Conservation (phyloP, 2,797 vertebrate species). For the Arrhamphus sclerolepis region DNA sequence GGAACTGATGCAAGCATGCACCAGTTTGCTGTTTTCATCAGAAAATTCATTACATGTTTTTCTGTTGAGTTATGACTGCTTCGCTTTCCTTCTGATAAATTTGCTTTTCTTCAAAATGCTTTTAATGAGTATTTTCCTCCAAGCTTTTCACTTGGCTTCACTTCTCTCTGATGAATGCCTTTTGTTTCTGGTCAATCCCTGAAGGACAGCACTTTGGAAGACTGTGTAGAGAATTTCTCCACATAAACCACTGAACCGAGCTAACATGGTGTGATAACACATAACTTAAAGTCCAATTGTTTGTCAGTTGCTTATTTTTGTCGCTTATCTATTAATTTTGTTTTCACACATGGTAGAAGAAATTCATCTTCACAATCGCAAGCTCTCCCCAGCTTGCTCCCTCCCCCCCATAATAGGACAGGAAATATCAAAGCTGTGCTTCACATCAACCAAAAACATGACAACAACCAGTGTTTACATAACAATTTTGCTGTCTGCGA, state of each 20-base stretch:
- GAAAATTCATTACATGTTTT: constrained; percentile 28
- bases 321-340: no score
- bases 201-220: constrained; percentile 46
- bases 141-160: constrained; percentile 29
- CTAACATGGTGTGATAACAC: constrained; percentile 33
- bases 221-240: constrained; percentile 28
- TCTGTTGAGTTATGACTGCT: constrained; percentile 6
- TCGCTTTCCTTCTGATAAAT: constrained; percentile 4
- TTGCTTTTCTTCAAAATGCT: constrained; percentile 7
- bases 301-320: constrained; percentile 43
- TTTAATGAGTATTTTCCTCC: constrained; percentile 18
- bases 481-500: constrained; percentile 43
- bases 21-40: constrained; percentile 40
- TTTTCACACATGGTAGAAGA: constrained; percentile 25
- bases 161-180: constrained; percentile 42
- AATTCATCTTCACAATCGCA: constrained; percentile 12
- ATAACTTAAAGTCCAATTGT: constrained; percentile 20
- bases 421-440: constrained; percentile 22
- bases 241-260: constrained; percentile 16
- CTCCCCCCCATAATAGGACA: constrained; percentile 11
- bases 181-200: constrained; percentile 32
- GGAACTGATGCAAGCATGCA: constrained; percentile 23
- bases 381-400: not conserved
- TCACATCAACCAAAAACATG: constrained; percentile 25
- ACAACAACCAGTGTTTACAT: constrained; percentile 20